Evolutionary conservation across 37 sponge, comb jelly and placozoan genomes (phyloP).

Genomic region (Dysidea cf. avara): DNA sequence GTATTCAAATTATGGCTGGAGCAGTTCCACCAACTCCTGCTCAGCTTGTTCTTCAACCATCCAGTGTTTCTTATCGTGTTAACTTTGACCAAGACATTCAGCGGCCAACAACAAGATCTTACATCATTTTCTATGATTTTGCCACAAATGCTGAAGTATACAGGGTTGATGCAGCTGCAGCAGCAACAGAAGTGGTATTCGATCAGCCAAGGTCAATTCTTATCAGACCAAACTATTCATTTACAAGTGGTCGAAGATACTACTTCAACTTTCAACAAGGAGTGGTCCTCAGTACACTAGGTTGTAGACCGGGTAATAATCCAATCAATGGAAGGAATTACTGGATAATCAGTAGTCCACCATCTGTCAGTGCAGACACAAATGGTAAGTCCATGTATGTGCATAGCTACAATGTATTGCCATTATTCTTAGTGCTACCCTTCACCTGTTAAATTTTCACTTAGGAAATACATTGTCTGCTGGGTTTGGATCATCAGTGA

Average conservation of each 20-base stretch:
- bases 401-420: too few relatives aligned
- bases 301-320: constrained; percentile 38
- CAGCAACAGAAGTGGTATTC: constrained; percentile 18
- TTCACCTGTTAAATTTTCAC: too few relatives aligned
- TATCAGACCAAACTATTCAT: constrained; percentile 15
- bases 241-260: constrained; percentile 1
- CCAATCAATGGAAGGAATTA: constrained; percentile 19
- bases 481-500: too few relatives aligned
- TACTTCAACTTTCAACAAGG: constrained; percentile 26
- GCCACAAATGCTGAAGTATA: constrained; percentile 14
- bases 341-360: too few relatives aligned
- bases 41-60: constrained; percentile 15
- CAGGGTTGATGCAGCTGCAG: constrained; percentile 18
- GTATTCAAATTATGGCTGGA: constrained; percentile 27
- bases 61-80: not conserved
- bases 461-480: too few relatives aligned
- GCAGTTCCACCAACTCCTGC: constrained; percentile 5
- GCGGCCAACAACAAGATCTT: constrained; percentile 17
- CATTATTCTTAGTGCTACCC: too few relatives aligned
- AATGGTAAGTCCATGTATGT: too few relatives aligned
- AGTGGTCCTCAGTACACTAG: constrained; percentile 14
- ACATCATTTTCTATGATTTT: constrained; percentile 13
- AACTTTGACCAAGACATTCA: constrained; percentile 21
- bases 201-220: not conserved
- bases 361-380: too few relatives aligned